phyloP scores from a whole-genome alignment of 1,140 invertebrate genomes.

The Drosophila kikkawai region DNA sequence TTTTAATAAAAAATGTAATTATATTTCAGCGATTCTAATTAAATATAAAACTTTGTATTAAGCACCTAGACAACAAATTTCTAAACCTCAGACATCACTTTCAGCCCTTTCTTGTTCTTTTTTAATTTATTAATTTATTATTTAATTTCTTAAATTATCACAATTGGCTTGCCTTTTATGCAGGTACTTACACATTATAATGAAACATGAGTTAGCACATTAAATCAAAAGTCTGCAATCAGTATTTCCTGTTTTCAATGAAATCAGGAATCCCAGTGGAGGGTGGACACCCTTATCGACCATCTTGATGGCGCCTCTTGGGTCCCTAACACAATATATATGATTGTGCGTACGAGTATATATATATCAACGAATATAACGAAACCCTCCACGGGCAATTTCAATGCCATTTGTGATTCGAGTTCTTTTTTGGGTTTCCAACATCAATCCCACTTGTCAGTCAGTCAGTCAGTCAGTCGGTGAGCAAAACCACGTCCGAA shows the following conservation, averaged over 20 bases:
- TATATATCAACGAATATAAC: slow-evolving; percentile 2
- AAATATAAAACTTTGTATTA: not conserved
- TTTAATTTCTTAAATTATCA: slow-evolving; percentile 2
- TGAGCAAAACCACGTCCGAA: slow-evolving; percentile 7
- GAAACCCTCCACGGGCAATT: slow-evolving; percentile 32
- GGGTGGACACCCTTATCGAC: slow-evolving; percentile 16
- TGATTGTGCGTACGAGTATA: not conserved
- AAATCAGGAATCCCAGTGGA: not conserved
- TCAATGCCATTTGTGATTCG: slow-evolving; percentile 24
- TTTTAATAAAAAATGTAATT: not conserved
- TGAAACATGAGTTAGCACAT: not conserved
- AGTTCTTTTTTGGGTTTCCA: slow-evolving; percentile 16
- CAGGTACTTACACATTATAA: not conserved
- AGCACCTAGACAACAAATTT: not conserved
- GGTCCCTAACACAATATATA: slow-evolving; percentile 12
- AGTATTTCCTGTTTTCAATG: slow-evolving; percentile 3
- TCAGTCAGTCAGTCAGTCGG: slow-evolving; percentile 21
- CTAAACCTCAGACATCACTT: not conserved
- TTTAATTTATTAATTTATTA: no score
- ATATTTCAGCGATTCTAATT: not conserved
- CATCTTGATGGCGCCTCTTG: not conserved
- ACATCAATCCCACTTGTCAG: slow-evolving; percentile 18
- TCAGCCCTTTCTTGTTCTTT: not conserved
- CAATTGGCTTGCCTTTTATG: not conserved
- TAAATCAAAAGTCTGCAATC: not conserved